These are phyloP conservation scores for Hafferia zeledoni DNA, from an alignment of 2,797 vertebrate genomes.

Conservation along the genomic window DNA sequence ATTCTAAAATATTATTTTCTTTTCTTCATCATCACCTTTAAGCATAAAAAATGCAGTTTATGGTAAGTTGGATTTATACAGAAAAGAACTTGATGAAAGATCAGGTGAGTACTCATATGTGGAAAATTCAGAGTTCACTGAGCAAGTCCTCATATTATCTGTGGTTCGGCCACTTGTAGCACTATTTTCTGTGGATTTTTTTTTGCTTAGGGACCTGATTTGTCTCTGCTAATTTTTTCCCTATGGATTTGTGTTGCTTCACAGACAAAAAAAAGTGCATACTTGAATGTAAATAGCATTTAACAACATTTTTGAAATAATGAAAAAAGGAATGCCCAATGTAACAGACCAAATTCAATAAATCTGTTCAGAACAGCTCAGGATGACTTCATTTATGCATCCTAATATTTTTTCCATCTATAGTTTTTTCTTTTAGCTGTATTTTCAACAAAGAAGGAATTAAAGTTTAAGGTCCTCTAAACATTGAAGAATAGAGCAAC, in stretches of 20 bases:
- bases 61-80: background rate
- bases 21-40: conserved; percentile 34
- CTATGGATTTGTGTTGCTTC: background rate
- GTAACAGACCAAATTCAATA: background rate
- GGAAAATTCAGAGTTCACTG: background rate
- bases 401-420: background rate
- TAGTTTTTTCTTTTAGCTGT: background rate
- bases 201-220: background rate
- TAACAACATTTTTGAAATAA: background rate
- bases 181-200: background rate
- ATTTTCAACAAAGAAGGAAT: background rate
- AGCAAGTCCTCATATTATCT: background rate
- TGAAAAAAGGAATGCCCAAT: background rate
- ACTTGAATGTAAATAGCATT: background rate
- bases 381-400: background rate
- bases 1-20: conserved; percentile 65
- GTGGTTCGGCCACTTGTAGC: background rate
- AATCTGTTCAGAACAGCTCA: background rate
- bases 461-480: background rate
- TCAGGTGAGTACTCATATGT: background rate
- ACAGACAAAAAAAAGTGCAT: background rate
- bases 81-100: background rate
- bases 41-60: background rate
- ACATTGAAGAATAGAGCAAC: background rate
- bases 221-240: background rate